Percentiles rank a stretch among this genome's conserved stretches.
Conservation (phyloP, 2,113 vertebrate genomes). For the Lepus europaeus region DNA sequence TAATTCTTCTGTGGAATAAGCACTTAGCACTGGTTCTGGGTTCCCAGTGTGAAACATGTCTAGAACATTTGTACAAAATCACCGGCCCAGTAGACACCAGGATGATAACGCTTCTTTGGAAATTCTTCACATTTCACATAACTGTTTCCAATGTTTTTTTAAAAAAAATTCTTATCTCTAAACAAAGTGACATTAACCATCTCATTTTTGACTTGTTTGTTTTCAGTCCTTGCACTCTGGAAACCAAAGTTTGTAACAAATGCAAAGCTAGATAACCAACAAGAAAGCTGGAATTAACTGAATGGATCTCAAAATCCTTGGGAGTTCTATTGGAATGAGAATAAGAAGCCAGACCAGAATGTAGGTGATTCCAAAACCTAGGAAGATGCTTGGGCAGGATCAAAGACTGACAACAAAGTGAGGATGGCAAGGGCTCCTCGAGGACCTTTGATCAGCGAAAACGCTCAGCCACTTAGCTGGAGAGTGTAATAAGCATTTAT, state of each 20-base stretch:
- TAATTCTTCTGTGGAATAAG: neutral
- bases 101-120: neutral
- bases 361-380: neutral
- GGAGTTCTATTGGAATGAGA: neutral
- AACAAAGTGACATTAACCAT: neutral
- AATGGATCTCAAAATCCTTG: neutral
- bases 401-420: neutral
- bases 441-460: slow-evolving; percentile 35
- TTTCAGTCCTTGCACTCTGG: neutral
- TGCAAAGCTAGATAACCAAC: neutral
- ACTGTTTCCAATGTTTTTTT: neutral
- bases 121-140: slow-evolving; percentile 28
- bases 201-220: neutral
- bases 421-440: neutral
- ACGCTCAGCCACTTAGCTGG: neutral
- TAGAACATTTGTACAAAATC: slow-evolving; percentile 2
- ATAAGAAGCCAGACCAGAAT: neutral
- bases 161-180: neutral
- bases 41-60: slow-evolving; percentile 3
- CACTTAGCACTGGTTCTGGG: neutral
- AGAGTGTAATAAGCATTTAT: slow-evolving; percentile 23
- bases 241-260: neutral
- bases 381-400: slow-evolving; percentile 10
- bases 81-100: neutral
- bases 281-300: neutral